Base-by-base conservation (phyloP, 1,140 invertebrate species). In the Temnothorax nylanderi region DNA sequence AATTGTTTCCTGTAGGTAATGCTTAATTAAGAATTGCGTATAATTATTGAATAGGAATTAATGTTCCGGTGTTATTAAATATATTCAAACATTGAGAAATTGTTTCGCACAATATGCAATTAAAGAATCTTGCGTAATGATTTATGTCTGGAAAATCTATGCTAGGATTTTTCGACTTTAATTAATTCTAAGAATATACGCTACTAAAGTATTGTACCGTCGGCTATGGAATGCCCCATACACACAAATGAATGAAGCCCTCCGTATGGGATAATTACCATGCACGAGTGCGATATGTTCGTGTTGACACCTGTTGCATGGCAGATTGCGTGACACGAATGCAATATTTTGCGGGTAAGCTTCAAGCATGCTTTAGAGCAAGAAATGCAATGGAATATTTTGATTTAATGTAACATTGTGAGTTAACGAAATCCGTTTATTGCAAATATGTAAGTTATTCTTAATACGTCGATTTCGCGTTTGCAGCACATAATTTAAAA, bases 221-320 rank as follows among this genome's bases (percentile, higher is more conserved):
- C 11, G 65, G 6, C 41, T 18, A 5, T 49, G 21, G 65, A 69
- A 49, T 49, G 13, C 3, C 37, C 1, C n/a, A 13, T 41, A 34
- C 54, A 47, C 26, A 34, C 21, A 41, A 44, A 71, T 41, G 34
- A 37, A 26, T n/a, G 51, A 82, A 47, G 67, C 60, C 64, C 84
- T 87, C 21, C 44, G 49, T 67, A 77, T 72, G 75, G 84, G 87
- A 89, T 89, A 91, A 92, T 88, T 87, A 88, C 75, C 85, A 84
- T 87, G 76, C 58, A 54, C 76, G 71, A 87, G 72, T 44, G 89
- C 64, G 87, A 74, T 85, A 86, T 51, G 32, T 78, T 92, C 87
- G 75, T 72, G 89, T 80, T 82, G 90, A 92, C 92, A 90, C 89
- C 89, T 90, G 89, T 90, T 90, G 49, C 84, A 41, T 51, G 51